Conservation (phyloP, 2,797 vertebrate genomes). For the Myotis myotis region DNA sequence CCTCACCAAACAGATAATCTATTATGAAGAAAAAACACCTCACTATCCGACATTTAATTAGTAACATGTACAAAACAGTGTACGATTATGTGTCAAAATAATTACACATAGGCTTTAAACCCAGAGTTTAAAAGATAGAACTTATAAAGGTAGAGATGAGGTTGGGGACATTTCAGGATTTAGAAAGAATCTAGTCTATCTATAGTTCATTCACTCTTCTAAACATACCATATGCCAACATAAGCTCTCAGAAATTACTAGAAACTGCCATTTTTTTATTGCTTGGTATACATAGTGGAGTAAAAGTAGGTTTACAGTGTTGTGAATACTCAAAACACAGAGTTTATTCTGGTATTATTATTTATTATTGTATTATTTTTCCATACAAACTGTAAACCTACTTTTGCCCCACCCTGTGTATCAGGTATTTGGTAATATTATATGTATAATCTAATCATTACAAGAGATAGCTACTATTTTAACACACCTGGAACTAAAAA, state of each 20-base stretch:
- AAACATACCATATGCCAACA: neutral
- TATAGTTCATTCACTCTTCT: neutral
- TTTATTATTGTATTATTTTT: too few species aligned
- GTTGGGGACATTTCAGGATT: neutral
- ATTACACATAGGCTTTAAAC: neutral
- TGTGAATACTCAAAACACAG: neutral
- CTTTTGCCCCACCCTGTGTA: neutral
- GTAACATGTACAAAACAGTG: neutral
- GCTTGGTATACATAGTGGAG: neutral
- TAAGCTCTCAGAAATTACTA: constrained; percentile 20
- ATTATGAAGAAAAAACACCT: neutral
- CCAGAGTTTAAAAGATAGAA: neutral
- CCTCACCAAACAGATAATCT: constrained; percentile 6
- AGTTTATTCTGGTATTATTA: too few species aligned
- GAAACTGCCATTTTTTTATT: constrained; percentile 10
- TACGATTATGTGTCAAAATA: constrained; percentile 33
- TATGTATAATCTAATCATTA: neutral
- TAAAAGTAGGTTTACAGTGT: neutral
- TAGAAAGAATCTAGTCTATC: neutral
- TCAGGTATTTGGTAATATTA: neutral
- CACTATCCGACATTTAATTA: constrained; percentile 22
- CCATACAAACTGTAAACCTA: neutral
- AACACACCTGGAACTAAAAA: neutral
- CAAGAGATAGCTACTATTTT: neutral
- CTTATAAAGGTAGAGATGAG: neutral